A percentile compares a stretch with the other conserved stretches of the same genome.
Evolutionary conservation across 2,113 vertebrate species (phyloP).

Genomic region (Burhinus bistriatus): DNA sequence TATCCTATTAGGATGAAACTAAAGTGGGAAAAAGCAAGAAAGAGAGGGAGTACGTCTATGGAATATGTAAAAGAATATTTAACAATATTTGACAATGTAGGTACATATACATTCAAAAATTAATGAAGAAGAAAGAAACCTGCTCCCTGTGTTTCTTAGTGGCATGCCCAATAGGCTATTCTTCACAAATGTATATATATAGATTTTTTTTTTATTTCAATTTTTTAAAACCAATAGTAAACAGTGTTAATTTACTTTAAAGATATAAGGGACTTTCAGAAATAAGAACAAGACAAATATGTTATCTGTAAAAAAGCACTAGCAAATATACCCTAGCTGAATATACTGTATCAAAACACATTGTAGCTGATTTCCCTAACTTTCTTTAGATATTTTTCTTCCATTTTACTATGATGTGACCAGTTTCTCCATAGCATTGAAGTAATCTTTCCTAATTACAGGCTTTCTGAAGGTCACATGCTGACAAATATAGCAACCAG

Average conservation of each 20-base stretch:
- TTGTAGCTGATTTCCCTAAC: neutral
- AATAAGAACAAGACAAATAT: neutral
- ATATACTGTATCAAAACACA: neutral
- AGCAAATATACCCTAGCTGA: neutral
- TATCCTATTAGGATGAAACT: neutral
- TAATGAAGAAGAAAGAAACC: neutral
- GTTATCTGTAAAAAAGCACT: neutral
- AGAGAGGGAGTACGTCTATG: neutral
- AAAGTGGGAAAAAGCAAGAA: neutral
- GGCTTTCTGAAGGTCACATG: neutral
- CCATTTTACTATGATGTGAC: neutral
- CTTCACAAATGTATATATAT: neutral
- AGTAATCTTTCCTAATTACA: neutral
- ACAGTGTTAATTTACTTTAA: neutral
- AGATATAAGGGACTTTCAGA: neutral
- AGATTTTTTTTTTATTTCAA: neutral
- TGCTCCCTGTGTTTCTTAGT: neutral
- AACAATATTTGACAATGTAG: neutral
- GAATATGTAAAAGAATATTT: neutral
- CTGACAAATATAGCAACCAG: neutral
- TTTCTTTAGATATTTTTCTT: neutral
- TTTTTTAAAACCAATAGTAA: neutral
- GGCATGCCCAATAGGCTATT: neutral
- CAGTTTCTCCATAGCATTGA: neutral
- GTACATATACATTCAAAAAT: neutral